phyloP scores from a whole-genome alignment of 2,888 invertebrate species.

The Eretmocerus hayati region DNA sequence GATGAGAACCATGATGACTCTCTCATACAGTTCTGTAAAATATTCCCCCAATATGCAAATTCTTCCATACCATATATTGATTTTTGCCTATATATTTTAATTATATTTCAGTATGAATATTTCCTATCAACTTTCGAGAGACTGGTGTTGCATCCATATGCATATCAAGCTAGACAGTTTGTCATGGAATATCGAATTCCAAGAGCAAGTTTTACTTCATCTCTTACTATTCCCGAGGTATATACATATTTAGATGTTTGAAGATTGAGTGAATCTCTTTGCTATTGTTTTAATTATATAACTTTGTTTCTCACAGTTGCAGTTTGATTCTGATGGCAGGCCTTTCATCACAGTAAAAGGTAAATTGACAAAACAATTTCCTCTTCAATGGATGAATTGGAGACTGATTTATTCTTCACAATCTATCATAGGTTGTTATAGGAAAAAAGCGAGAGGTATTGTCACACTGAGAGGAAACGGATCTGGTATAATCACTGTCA shows the following conservation, averaged over 20 bases:
- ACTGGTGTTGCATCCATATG: constrained; percentile 63
- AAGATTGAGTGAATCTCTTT: neutral
- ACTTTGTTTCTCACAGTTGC: constrained; percentile 45
- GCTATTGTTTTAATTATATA: neutral
- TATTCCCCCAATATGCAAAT: neutral
- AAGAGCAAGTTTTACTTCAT: constrained; percentile 53
- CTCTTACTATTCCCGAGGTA: constrained; percentile 57
- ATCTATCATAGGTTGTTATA: constrained; percentile 54
- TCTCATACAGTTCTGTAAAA: too few relatives aligned
- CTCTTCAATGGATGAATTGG: too few relatives aligned
- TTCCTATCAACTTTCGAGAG: constrained; percentile 68
- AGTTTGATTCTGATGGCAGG: constrained; percentile 63
- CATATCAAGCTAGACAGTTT: constrained; percentile 64
- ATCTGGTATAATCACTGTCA: constrained; percentile 74
- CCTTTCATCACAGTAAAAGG: constrained; percentile 51
- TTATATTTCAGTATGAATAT: constrained; percentile 55
- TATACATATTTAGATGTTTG: neutral
- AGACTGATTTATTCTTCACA: constrained; percentile 1
- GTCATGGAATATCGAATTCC: constrained; percentile 64
- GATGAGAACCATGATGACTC: too few relatives aligned
- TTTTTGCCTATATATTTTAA: neutral
- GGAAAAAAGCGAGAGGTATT: constrained; percentile 67
- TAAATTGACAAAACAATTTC: too few relatives aligned
- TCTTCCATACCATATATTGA: constrained; percentile 1
- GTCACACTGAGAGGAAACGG: constrained; percentile 79